Evolutionary conservation across 2,113 vertebrate genomes (phyloP).

Genomic region (Passer montanus): DNA sequence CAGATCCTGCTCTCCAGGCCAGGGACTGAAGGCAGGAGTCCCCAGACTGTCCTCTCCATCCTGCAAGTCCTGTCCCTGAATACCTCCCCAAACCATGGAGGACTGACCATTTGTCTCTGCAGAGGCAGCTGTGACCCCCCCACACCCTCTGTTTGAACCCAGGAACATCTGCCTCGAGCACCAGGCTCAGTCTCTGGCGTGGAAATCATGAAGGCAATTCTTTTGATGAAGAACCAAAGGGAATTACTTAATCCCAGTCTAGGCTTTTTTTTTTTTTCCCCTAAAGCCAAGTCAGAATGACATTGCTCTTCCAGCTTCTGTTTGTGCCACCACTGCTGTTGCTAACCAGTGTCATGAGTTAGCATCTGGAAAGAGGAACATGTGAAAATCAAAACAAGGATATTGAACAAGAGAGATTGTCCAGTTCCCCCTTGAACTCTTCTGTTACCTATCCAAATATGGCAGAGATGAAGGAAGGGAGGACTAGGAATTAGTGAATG

Average conservation of each 20-base stretch:
- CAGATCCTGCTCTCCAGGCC: neutral
- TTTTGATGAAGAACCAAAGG: neutral
- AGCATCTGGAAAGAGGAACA: slow-evolving; percentile 57
- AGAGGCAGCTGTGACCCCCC: neutral
- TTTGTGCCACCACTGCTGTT: slow-evolving; percentile 17
- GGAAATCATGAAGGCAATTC: neutral
- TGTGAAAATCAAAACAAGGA: slow-evolving; percentile 36
- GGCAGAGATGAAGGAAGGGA: slow-evolving; percentile 16
- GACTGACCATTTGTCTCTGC: neutral
- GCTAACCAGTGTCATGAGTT: slow-evolving; percentile 59
- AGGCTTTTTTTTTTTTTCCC: neutral
- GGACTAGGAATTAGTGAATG: slow-evolving; percentile 8
- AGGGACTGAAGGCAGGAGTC: neutral
- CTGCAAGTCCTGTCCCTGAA: neutral
- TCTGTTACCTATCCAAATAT: neutral
- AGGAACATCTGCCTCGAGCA: neutral
- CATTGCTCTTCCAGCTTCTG: slow-evolving; percentile 57
- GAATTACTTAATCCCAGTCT: neutral
- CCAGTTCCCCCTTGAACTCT: slow-evolving; percentile 34
- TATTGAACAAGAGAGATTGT: slow-evolving; percentile 34
- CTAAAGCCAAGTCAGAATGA: slow-evolving; percentile 57
- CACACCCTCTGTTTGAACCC: neutral
- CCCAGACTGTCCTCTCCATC: neutral
- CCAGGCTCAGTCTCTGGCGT: neutral
- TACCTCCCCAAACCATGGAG: neutral